Base-by-base conservation (phyloP, 2,888 invertebrate species). In the Drosophila prostipennis region DNA sequence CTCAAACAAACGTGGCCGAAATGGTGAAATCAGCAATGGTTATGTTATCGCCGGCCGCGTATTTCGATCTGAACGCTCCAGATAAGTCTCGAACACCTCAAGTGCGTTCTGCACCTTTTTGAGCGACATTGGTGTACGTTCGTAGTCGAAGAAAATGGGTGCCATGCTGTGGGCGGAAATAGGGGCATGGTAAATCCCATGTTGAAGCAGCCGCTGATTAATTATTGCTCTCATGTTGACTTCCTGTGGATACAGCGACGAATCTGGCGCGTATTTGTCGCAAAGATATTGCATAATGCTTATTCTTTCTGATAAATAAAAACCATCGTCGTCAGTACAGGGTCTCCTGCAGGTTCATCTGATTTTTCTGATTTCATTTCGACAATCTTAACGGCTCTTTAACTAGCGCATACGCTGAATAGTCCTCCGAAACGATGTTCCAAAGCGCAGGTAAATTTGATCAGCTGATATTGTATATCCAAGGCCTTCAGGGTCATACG, bases 171-270 rank as follows among this genome's bases (percentile, higher is more conserved):
- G 90, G 2, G 88, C 89, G 40, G 89, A 83, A 81, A 96, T 95
- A 77, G 94, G 94, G 32, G 94, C 93, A 90, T 96, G 96, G 90
- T 95, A 96, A 95, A 95, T 2, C 94, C 94, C 89, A 96, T 92
- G 89, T 96, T 96, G 91, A 96, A 97, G 84, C 95, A 96, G 92
- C 6, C 96, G 93, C 78, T 96, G 96, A 91, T 97, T 96, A 4
- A 97, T 94, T 57, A 96, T 90, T 0, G 96, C 96, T 72, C 96
- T 94, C 79, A 93, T 89, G 90, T 94, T 93, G 0, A 95, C 93
- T 71, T 96, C 95, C 74, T 93, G 94, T 0, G 97, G 96, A 89
- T 96, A 97, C 0, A 96, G 90, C 7, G 93, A 91, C 13, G 94
- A 94, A 10, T 93, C 93, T 34, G 94, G 94, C 52, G 93, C 93